Conservation (phyloP, 2,888 invertebrate genomes). For the Lampropteryx suffumata region DNA sequence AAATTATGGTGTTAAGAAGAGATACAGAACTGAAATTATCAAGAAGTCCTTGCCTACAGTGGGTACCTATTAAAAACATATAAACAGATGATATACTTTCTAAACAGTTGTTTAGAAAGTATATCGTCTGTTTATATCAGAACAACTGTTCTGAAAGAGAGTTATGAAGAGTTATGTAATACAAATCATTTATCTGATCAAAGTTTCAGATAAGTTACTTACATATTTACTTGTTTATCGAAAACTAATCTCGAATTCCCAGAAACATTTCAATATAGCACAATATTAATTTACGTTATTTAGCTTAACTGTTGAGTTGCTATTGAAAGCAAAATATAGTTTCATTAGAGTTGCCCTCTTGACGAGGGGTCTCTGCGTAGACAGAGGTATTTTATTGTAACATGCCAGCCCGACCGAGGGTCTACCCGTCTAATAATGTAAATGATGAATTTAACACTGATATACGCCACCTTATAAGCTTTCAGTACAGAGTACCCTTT, state of each 20-base stretch:
- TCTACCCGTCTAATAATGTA: conserved; percentile 37
- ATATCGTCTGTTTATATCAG: no score
- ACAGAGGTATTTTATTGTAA: conserved; percentile 47
- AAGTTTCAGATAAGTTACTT: no score
- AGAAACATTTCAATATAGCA: conserved; percentile 22
- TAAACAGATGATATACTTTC: no score
- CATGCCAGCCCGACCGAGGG: conserved; percentile 37
- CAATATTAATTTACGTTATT: conserved; percentile 34
- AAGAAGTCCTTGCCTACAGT: no score
- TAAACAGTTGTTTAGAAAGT: no score
- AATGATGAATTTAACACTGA: conserved; percentile 36
- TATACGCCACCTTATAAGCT: conserved; percentile 22
- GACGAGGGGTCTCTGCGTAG: conserved; percentile 39
- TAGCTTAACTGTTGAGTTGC: conserved; percentile 34
- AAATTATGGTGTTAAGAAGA: not conserved
- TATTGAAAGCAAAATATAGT: conserved; percentile 48
- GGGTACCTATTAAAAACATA: no score
- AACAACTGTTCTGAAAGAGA: no score
- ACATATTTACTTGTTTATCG: not conserved
- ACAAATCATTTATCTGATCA: no score
- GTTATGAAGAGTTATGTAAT: no score
- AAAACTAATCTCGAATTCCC: not conserved
- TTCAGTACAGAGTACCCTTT: conserved; percentile 18
- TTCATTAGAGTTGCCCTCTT: conserved; percentile 43
- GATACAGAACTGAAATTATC: no score